These are phyloP conservation scores for Nomada ruficornis DNA, from an alignment of 2,888 invertebrate genomes.

Conservation along the genomic window DNA sequence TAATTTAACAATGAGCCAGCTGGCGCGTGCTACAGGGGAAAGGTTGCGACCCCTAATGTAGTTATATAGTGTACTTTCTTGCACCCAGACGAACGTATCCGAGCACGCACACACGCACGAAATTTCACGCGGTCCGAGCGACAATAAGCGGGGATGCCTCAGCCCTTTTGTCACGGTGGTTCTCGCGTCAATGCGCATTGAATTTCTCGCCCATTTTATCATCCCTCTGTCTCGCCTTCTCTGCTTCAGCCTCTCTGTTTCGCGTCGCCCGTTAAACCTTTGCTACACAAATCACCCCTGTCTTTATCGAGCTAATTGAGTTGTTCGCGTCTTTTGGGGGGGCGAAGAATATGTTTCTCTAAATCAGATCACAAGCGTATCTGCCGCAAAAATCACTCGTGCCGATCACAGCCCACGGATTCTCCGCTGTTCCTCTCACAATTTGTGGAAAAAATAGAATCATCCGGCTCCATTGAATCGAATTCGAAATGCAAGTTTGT, in stretches of 20 bases:
- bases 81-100: conserved; percentile 61
- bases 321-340: conserved; percentile 60
- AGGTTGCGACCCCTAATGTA: conserved; percentile 83
- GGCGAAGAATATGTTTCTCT: conserved; percentile 18
- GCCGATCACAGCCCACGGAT: neutral
- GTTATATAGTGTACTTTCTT: conserved; percentile 80
- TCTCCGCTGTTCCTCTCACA: neutral
- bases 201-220: conserved; percentile 72
- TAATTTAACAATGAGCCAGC: conserved; percentile 85
- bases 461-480: neutral
- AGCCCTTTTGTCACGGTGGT: conserved; percentile 83
- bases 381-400: conserved; percentile 25
- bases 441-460: neutral
- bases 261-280: conserved; percentile 54
- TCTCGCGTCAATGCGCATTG: conserved; percentile 84
- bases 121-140: conserved; percentile 67
- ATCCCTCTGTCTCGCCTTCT: conserved; percentile 60
- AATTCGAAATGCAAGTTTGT: neutral
- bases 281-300: conserved; percentile 48
- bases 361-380: conserved; percentile 16
- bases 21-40: conserved; percentile 83
- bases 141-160: conserved; percentile 82
- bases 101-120: conserved; percentile 57
- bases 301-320: conserved; percentile 76
- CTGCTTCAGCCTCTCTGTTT: conserved; percentile 52